A percentile compares a stretch with the other conserved stretches of the same genome.
phyloP scores from a whole-genome alignment of 1,140 invertebrate genomes.

The Berghia stephanieae region DNA sequence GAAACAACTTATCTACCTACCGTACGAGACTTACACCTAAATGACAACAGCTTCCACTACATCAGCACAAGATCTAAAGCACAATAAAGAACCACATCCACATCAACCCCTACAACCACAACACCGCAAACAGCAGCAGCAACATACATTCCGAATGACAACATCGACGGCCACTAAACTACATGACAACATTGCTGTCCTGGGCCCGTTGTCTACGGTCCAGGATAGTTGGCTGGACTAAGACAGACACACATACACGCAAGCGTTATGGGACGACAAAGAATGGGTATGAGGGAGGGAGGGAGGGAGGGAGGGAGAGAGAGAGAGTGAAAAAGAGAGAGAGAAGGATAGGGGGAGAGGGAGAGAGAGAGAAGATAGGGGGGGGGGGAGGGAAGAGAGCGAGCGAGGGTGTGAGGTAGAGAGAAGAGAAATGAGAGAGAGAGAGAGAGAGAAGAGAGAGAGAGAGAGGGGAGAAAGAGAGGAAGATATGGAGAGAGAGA shows the following conservation, averaged over 20 bases:
- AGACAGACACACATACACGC: background rate
- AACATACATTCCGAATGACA: background rate
- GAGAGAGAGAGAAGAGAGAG: background rate
- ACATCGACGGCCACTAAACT: background rate
- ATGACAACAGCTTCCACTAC: no score
- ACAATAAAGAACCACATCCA: no score
- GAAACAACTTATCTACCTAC: no score
- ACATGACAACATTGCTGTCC: background rate
- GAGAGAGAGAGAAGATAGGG: background rate
- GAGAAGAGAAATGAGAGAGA: background rate
- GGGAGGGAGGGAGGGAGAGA: background rate
- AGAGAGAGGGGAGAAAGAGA: background rate
- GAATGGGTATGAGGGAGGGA: constrained; percentile 16
- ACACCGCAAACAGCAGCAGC: background rate
- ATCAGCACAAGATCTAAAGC: no score
- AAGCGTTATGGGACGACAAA: background rate
- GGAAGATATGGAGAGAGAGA: background rate
- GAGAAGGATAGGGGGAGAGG: background rate
- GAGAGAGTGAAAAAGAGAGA: background rate
- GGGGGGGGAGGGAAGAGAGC: background rate
- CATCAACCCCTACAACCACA: background rate
- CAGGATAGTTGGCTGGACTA: background rate
- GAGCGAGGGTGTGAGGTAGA: background rate
- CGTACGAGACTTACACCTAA: no score
- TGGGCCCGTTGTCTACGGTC: background rate